Percentiles rank a stretch among this genome's conserved stretches.
These are phyloP conservation scores for Ceryle rudis DNA, from an alignment of 2,797 vertebrate species.

Conservation along the genomic window DNA sequence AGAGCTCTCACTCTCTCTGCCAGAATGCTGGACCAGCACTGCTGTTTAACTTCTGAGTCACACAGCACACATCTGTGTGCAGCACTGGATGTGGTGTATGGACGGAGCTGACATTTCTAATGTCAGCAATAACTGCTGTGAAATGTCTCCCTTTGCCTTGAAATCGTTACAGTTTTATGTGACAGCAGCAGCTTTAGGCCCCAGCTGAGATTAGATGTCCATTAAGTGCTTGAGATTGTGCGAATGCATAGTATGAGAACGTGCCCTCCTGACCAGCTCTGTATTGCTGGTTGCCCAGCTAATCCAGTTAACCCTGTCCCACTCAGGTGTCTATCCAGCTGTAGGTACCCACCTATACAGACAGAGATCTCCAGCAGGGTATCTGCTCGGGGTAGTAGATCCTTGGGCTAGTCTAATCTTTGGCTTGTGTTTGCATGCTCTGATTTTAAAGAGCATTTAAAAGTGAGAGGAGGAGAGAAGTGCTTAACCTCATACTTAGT, in stretches of 20 bases:
- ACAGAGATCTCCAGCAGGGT: not conserved
- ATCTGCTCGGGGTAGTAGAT: not conserved
- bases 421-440: not conserved
- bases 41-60: not conserved
- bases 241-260: not conserved
- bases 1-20: not conserved
- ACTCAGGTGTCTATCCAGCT: not conserved
- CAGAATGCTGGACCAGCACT: not conserved
- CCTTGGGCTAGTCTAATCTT: not conserved
- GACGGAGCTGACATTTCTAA: not conserved
- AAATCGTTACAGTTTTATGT: not conserved
- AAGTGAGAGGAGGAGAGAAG: not conserved
- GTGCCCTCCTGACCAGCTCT: not conserved
- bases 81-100: not conserved
- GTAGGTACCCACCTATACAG: not conserved
- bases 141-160: slow-evolving; percentile 23
- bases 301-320: not conserved
- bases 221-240: not conserved
- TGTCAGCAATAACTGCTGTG: not conserved
- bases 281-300: not conserved
- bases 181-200: slow-evolving; percentile 2
- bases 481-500: not conserved
- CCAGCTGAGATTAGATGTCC: slow-evolving; percentile 30
- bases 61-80: fast-evolving
- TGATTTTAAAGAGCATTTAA: not conserved